These are phyloP conservation scores for Thripadectes ignobilis DNA, from an alignment of 2,797 vertebrate species.

Conservation along the genomic window DNA sequence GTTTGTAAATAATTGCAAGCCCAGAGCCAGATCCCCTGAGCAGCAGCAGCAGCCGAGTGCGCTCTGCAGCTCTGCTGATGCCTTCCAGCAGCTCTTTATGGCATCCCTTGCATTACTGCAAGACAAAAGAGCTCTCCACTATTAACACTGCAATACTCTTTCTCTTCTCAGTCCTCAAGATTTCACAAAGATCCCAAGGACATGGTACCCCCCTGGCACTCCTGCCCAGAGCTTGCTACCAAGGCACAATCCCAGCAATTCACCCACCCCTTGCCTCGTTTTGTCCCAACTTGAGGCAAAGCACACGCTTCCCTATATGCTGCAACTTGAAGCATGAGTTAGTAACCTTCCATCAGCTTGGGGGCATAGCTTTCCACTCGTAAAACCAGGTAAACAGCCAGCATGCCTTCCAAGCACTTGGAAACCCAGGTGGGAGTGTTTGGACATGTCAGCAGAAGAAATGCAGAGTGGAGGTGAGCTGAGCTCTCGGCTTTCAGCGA, in stretches of 20 bases:
- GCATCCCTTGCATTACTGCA: background rate
- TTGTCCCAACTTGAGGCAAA: background rate
- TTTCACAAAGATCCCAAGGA: background rate
- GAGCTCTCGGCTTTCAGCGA: background rate
- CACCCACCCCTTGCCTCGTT: background rate
- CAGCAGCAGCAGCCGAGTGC: fast-evolving
- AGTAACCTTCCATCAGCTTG: constrained; percentile 13
- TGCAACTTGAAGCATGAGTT: constrained; percentile 18
- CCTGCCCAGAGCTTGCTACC: fast-evolving
- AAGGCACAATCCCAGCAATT: background rate
- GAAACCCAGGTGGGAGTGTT: background rate
- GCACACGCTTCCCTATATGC: background rate
- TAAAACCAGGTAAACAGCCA: constrained; percentile 42
- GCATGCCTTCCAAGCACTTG: constrained; percentile 5
- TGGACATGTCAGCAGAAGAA: background rate
- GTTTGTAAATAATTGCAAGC: background rate
- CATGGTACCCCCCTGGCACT: background rate
- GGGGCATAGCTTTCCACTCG: constrained; percentile 49
- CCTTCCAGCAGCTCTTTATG: background rate
- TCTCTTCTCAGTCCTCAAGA: background rate
- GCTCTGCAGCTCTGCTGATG: background rate
- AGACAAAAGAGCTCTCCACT: background rate
- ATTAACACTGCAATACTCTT: background rate
- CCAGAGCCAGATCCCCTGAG: background rate
- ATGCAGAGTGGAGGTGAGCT: background rate